Base-by-base conservation (phyloP, 2,797 vertebrate species). In the Allobates femoralis region DNA sequence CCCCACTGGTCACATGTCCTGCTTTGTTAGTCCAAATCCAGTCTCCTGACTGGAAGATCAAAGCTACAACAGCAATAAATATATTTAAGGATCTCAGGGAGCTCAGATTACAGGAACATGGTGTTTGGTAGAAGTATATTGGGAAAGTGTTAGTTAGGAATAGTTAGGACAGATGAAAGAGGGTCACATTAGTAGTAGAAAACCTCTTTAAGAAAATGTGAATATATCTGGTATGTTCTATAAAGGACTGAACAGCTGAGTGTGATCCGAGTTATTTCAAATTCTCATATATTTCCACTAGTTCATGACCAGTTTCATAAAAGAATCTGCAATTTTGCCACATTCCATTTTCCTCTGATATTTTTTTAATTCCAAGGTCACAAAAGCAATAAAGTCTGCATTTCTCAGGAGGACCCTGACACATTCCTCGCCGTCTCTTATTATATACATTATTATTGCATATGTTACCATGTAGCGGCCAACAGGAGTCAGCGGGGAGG, bases 401-500 rank as follows among this genome's bases (percentile, higher is more conserved):
- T 46, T 51, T 16, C 28, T 18, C 26, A 46, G 41, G 21, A 67
- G 46, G 28, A 21, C 28, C 78, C 58, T 66, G 37, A 80, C 77
- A 32, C 50, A 11, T 32, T 55, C 50, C 74, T 55, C 26, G 2
- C 18, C n/a, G 11, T 53, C 46, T 34, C 53, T 32, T 69, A n/a
- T 67, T 55, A 81, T 81, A 69, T 34, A 81, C 18, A 69, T 55
- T 18, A 23, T 69, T 69, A 81, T 55, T 69, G 41, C 46, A 69
- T 55, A 62, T 69, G 79, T 81, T 53, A 69, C 46, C 41, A 69
- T 81, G 64, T 55, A 55, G 51, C 28, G 2, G 18, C 26, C 21
- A 53, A 34, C 21, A 19, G 30, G 21, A 81, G 50, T 81, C 64
- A 69, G 62, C 64, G 11, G 62, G 26, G 46, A 67, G 64, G 79